phyloP scores from a whole-genome alignment of 2,797 vertebrate species.

The Poecilia velifera region DNA sequence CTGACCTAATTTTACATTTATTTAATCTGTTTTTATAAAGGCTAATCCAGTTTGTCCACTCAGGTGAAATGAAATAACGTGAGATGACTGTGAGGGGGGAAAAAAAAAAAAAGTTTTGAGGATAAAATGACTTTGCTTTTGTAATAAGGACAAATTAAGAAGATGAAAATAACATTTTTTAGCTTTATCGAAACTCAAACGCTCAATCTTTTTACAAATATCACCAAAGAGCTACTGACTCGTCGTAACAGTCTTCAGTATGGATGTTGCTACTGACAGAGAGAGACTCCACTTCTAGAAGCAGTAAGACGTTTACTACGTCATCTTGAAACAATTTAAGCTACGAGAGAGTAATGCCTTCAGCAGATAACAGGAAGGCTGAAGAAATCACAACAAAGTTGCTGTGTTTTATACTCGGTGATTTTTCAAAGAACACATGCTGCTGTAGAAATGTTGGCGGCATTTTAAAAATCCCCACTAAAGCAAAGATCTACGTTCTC shows the following conservation, averaged over 20 bases:
- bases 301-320: neutral
- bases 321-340: neutral
- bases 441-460: neutral
- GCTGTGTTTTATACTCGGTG: neutral
- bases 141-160: neutral
- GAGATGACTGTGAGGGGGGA: neutral
- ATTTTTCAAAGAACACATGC: neutral
- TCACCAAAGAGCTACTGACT: neutral
- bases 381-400: neutral
- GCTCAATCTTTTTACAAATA: neutral
- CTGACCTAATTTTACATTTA: neutral
- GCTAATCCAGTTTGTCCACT: conserved; percentile 9
- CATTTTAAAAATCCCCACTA: neutral
- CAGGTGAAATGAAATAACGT: neutral
- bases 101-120: neutral
- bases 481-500: neutral
- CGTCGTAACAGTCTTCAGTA: neutral
- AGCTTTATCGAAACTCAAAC: neutral
- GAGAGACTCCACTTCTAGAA: neutral
- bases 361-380: neutral
- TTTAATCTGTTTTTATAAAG: neutral
- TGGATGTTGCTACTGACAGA: neutral
- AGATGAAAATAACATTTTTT: neutral
- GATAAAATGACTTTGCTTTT: neutral
- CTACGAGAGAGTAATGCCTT: neutral